Percentiles rank a stretch among this genome's conserved stretches.
These are phyloP conservation scores for Sparidentex hasta DNA, from an alignment of 2,797 vertebrate species.

Conservation along the genomic window DNA sequence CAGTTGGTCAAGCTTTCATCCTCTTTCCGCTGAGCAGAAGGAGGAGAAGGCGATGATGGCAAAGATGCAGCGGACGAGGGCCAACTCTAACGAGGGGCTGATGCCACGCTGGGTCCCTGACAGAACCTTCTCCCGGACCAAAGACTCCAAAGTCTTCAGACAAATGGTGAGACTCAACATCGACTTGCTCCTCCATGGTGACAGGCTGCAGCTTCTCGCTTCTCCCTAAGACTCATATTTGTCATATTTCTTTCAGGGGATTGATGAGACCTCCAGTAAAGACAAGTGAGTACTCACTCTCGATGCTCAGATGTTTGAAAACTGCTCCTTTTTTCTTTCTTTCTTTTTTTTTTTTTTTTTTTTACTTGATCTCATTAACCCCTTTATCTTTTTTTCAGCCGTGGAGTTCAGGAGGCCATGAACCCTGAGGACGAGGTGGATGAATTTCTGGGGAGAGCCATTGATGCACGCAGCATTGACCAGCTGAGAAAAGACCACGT, in stretches of 20 bases:
- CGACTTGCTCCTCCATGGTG: background rate
- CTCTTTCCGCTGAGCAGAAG: constrained; percentile 85
- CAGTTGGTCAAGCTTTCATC: constrained; percentile 63
- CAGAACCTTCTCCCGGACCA: constrained; percentile 92
- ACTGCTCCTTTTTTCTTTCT: background rate
- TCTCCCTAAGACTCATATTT: constrained; percentile 12
- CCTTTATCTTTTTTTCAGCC: constrained; percentile 78
- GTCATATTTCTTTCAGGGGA: constrained; percentile 85
- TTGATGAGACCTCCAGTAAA: constrained; percentile 94
- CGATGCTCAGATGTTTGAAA: background rate
- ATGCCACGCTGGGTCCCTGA: constrained; percentile 95
- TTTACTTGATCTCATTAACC: background rate
- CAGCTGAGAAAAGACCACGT: constrained; percentile 96
- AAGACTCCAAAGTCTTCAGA: constrained; percentile 97
- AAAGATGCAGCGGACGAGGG: constrained; percentile 92
- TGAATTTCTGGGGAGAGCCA: constrained; percentile 94
- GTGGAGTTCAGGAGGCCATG: constrained; percentile 92
- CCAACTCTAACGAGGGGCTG: constrained; percentile 93
- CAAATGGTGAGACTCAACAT: constrained; percentile 91
- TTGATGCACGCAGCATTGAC: constrained; percentile 96
- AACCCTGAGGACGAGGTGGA: constrained; percentile 97
- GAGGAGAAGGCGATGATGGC: constrained; percentile 97
- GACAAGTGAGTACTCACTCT: constrained; percentile 90
- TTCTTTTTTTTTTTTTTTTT: background rate
- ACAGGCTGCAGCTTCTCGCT: constrained; percentile 12